These are phyloP conservation scores for Sphaerodactylus townsendi DNA, from an alignment of 2,113 vertebrate species.

Conservation along the genomic window DNA sequence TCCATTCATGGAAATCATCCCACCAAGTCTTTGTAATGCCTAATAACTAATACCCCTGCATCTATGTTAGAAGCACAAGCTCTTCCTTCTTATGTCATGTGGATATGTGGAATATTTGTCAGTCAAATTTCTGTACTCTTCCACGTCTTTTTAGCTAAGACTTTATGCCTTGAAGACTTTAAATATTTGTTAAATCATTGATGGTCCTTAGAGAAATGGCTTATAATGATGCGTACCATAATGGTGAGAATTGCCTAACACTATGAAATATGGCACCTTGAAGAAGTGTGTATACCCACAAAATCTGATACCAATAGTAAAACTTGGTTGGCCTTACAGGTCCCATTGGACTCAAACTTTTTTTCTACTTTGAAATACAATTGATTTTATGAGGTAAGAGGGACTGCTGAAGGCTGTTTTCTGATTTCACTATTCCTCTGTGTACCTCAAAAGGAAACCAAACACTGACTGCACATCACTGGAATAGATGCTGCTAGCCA, in stretches of 20 bases:
- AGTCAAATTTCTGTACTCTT: background rate
- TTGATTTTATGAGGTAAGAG: background rate
- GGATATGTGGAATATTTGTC: background rate
- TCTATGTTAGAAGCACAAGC: too few species aligned
- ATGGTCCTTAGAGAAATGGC: background rate
- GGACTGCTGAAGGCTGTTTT: background rate
- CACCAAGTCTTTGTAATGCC: too few species aligned
- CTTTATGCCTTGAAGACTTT: background rate
- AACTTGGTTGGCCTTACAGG: too few species aligned
- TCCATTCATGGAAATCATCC: too few species aligned
- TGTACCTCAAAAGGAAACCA: background rate
- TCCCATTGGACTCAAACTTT: too few species aligned
- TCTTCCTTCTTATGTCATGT: too few species aligned
- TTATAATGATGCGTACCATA: background rate
- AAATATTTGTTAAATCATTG: background rate
- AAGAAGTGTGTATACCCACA: too few species aligned
- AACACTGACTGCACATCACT: background rate
- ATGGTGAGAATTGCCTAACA: background rate
- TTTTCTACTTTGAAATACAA: background rate
- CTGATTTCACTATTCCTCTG: background rate
- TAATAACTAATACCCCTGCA: too few species aligned
- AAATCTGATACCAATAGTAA: too few species aligned
- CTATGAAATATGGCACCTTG: background rate
- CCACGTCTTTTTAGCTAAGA: background rate
- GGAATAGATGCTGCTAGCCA: rapidly evolving